These are phyloP conservation scores for Isaurus tuberculatus DNA, from an alignment of 92 coral and sea anemone genomes.

Conservation along the genomic window DNA sequence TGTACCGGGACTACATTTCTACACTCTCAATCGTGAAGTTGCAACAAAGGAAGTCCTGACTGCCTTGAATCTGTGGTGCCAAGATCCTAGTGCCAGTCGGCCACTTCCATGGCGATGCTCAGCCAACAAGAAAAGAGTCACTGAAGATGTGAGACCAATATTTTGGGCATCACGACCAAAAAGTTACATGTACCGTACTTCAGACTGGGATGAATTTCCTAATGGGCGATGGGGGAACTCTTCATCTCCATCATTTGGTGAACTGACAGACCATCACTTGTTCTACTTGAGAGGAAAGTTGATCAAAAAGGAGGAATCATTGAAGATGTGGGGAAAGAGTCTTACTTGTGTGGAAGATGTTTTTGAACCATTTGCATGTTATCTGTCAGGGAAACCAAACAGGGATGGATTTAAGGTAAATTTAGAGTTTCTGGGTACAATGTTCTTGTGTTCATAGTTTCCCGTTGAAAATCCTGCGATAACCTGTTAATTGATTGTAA, in stretches of 20 bases:
- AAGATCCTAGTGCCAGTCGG: slow-evolving; percentile 90
- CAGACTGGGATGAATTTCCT: slow-evolving; percentile 99
- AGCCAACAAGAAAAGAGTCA: slow-evolving; percentile 89
- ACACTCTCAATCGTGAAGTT: slow-evolving; percentile 97
- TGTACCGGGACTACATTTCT: slow-evolving; percentile 94
- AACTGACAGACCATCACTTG: slow-evolving; percentile 90
- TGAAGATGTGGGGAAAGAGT: slow-evolving; percentile 95
- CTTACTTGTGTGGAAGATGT: slow-evolving; percentile 79
- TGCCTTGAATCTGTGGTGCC: slow-evolving; percentile 87
- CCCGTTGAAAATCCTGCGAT: no score
- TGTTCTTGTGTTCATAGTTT: not conserved
- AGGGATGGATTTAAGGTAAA: slow-evolving; percentile 82
- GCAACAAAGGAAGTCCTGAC: slow-evolving; percentile 91
- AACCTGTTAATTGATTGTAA: no score
- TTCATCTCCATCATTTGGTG: slow-evolving; percentile 93
- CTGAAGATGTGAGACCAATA: slow-evolving; percentile 97
- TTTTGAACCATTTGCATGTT: slow-evolving; percentile 87
- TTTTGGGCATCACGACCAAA: slow-evolving; percentile 98
- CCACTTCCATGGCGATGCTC: slow-evolving; percentile 95
- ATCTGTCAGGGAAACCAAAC: slow-evolving; percentile 88
- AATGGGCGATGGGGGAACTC: slow-evolving; percentile 99
- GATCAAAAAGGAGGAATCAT: slow-evolving; percentile 74
- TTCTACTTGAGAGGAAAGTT: slow-evolving; percentile 81
- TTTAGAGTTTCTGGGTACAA: not conserved
- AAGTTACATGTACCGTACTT: slow-evolving; percentile 96